These are phyloP conservation scores for Microctonus brassicae DNA, from an alignment of 2,888 invertebrate species.

Conservation along the genomic window DNA sequence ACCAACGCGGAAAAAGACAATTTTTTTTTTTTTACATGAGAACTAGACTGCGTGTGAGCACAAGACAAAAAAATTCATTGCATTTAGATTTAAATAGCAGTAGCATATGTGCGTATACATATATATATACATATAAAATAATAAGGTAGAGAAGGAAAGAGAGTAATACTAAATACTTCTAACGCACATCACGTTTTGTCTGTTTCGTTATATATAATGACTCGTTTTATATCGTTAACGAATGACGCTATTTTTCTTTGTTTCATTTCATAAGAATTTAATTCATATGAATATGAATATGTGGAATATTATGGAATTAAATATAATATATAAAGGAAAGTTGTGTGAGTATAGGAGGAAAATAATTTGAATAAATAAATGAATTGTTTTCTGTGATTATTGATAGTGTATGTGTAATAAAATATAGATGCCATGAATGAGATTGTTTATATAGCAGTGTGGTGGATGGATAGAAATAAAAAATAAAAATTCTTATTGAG, in stretches of 20 bases:
- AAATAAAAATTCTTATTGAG: not conserved
- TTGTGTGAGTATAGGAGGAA: not conserved
- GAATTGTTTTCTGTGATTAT: not conserved
- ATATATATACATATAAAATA: not conserved
- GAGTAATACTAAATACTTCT: constrained; percentile 9
- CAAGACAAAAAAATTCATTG: constrained; percentile 14
- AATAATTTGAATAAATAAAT: not conserved
- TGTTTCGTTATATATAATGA: not conserved
- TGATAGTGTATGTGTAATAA: not conserved
- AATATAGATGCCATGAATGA: not conserved
- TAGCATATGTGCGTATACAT: not conserved
- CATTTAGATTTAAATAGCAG: constrained; percentile 21
- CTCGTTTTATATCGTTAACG: constrained; percentile 24
- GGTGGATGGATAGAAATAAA: not conserved
- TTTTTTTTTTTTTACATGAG: constrained; percentile 7
- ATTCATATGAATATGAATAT: constrained; percentile 1
- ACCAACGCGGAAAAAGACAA: constrained; percentile 14
- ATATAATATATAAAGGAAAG: not conserved
- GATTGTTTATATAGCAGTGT: constrained; percentile 4
- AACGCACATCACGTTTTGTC: constrained; percentile 9
- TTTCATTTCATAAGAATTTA: not conserved
- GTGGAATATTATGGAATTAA: not conserved
- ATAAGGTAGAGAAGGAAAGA: not conserved
- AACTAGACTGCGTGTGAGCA: constrained; percentile 17
- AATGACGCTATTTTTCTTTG: not conserved